Evolutionary conservation across 2,888 invertebrate genomes (phyloP).

Genomic region (Plebejus argus): DNA sequence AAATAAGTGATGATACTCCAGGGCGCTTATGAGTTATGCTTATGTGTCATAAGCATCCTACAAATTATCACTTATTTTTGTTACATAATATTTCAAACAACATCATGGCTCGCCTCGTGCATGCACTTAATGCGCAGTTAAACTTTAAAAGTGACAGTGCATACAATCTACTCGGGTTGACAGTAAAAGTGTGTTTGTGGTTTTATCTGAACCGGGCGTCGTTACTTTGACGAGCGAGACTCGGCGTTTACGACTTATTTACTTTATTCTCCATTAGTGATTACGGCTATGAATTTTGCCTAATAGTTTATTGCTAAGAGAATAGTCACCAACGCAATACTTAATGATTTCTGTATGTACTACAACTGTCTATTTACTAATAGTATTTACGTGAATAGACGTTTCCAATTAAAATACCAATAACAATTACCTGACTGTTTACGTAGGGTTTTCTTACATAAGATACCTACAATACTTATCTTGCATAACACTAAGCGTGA

Average conservation of each 20-base stretch:
- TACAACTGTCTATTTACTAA: background rate
- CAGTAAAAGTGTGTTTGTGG: constrained; percentile 45
- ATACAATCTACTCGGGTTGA: constrained; percentile 32
- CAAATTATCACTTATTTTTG: too few relatives aligned
- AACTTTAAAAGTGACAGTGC: background rate
- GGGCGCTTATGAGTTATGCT: too few relatives aligned
- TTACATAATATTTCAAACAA: too few relatives aligned
- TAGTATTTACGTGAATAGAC: too few relatives aligned
- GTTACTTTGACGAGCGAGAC: constrained; percentile 56
- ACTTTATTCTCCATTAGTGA: constrained; percentile 27
- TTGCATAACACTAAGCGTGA: too few relatives aligned
- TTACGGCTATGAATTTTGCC: constrained; percentile 39
- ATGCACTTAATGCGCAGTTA: background rate
- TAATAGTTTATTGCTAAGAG: background rate
- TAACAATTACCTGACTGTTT: too few relatives aligned
- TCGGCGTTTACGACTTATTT: constrained; percentile 39
- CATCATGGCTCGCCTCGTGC: too few relatives aligned
- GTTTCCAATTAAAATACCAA: too few relatives aligned
- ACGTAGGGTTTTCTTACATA: too few relatives aligned
- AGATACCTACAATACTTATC: too few relatives aligned
- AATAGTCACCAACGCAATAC: background rate
- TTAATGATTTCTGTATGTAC: background rate
- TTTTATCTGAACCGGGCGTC: constrained; percentile 62
- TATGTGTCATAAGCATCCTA: too few relatives aligned
- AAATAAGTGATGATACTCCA: too few relatives aligned